Base-by-base conservation (phyloP, 2,888 invertebrate species). In the Platerodrilus igneus region DNA sequence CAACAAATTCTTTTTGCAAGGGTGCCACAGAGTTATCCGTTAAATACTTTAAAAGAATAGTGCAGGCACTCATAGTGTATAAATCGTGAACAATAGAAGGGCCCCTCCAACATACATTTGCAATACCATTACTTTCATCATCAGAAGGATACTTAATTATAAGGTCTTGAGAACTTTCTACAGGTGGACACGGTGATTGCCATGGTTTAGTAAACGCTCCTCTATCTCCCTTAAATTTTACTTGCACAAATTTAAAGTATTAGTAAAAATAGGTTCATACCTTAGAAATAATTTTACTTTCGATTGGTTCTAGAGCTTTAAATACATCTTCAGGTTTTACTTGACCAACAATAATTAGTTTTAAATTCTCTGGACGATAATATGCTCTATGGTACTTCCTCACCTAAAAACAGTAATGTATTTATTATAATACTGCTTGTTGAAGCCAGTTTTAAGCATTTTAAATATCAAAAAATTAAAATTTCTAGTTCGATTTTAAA, bases 11-110 rank as follows among this genome's bases (percentile, higher is more conserved):
- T 54, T 81, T 77, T 59, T 89, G 86, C 34, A 94, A 70, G 7
- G 91, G 91, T 46, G 90, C 84, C 9, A 88, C 83, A 5, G 92
- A 80, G n/a, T 87, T 87, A 56, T 90, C 86, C 7, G 87, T 86
- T 37, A 94, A 68, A 66, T 92, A 93, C 42, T 87, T 83, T 51
- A 89, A 68, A 21, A 91, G 64, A 8, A 89, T 69, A 18, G 77
- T 76, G 48, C 82, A 77, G 4, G 79, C 83, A 2, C 76, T 75
- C 45, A 85, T 62, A 34, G 75, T 74, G 50, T 74, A 75, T 43
- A 79, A 62, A 34, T 82, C 74, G 0, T 63, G 62, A 2, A 76
- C 67, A 19, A 74, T 76, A 0, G 77, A 75, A 11, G 92, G 88
- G 2, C 91, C 91, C 45, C 89, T 74, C 86, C 88, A 92, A 0